These are phyloP conservation scores for Phyllostomus discolor DNA, from an alignment of 2,113 vertebrate genomes.

Conservation along the genomic window DNA sequence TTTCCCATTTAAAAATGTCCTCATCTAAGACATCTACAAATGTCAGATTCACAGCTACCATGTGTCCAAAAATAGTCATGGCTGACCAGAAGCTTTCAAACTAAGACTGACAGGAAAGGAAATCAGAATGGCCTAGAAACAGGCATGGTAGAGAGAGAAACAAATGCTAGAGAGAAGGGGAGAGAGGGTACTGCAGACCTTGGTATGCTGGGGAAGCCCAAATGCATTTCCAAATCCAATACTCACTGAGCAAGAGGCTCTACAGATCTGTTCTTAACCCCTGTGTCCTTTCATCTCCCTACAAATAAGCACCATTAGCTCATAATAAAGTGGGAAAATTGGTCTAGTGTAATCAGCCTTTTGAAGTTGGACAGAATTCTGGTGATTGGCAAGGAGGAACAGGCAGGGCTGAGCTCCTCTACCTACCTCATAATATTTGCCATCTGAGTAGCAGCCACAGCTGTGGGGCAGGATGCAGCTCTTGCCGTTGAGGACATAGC, in stretches of 20 bases:
- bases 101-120: neutral
- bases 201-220: rapidly evolving
- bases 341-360: neutral
- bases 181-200: neutral
- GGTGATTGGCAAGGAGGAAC: rapidly evolving
- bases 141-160: neutral
- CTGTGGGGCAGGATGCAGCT: conserved; percentile 94
- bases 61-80: neutral
- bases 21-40: neutral
- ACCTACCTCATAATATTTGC: conserved; percentile 95
- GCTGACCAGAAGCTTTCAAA: neutral
- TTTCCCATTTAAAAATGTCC: conserved; percentile 5
- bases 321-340: rapidly evolving
- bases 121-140: neutral
- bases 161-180: neutral
- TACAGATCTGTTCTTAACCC: rapidly evolving
- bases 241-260: neutral
- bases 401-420: rapidly evolving
- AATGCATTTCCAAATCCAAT: neutral
- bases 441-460: conserved; percentile 96
- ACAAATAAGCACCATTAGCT: rapidly evolving
- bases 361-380: neutral
- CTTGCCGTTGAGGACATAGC: conserved; percentile 93
- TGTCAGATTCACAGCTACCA: neutral
- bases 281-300: neutral